Conservation (phyloP, 2,797 vertebrate genomes). For the Malacoraja senta region DNA sequence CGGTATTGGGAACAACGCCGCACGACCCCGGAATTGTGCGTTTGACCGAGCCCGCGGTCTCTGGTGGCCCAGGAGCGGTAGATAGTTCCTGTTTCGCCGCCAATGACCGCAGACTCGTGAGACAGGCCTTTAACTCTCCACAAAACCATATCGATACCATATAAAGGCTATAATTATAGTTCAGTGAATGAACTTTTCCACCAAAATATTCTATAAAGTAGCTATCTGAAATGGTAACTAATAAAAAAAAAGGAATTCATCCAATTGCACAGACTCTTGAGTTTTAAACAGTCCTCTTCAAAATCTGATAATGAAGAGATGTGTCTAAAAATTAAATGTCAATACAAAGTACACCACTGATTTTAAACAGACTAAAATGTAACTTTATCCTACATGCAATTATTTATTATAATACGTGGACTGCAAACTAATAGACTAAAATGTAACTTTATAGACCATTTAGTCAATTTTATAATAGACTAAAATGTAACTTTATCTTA, state of each 20-base stretch:
- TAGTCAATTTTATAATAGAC: neutral
- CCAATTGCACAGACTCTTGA: neutral
- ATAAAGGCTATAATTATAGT: neutral
- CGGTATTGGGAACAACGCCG: no score
- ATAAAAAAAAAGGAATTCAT: neutral
- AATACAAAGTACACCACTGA: neutral
- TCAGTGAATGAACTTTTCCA: neutral
- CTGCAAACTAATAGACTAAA: no score
- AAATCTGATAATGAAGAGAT: neutral
- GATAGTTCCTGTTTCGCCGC: no score
- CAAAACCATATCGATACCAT: neutral
- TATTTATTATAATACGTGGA: neutral
- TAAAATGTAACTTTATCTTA: neutral
- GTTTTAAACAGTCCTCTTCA: neutral
- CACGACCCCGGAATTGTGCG: no score
- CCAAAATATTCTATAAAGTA: neutral
- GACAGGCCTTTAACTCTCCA: no score
- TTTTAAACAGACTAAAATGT: neutral
- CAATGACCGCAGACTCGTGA: no score
- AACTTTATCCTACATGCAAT: neutral
- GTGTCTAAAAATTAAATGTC: neutral
- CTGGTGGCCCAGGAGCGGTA: no score
- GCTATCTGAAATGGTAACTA: neutral
- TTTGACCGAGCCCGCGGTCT: no score
- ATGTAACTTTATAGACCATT: neutral